Conservation (phyloP, 1,140 invertebrate species). For the Neodiprion lecontei region DNA sequence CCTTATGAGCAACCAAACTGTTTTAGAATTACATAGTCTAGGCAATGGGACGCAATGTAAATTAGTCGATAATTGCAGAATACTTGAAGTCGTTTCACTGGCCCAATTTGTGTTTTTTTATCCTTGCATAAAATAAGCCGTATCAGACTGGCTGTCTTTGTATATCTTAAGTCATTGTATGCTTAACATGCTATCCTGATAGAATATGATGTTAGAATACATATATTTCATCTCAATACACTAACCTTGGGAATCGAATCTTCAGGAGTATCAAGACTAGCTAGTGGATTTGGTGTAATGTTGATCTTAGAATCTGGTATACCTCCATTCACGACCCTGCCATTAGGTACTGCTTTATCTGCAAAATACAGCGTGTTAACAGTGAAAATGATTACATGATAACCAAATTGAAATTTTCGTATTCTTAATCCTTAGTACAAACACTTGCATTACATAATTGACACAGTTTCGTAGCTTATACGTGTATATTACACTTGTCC, state of each 20-base stretch:
- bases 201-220: not conserved
- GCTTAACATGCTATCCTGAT: not conserved
- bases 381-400: constrained; percentile 62
- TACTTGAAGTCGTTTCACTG: no score
- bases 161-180: not conserved
- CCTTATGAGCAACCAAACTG: no score
- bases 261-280: constrained; percentile 67
- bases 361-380: constrained; percentile 40
- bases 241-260: constrained; percentile 64
- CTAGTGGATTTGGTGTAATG: constrained; percentile 74
- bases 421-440: constrained; percentile 29
- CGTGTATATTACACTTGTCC: no score
- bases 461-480: no score
- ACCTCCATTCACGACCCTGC: constrained; percentile 62
- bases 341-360: constrained; percentile 66
- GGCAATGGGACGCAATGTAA: no score
- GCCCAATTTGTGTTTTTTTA: no score
- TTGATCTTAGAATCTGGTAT: constrained; percentile 67
- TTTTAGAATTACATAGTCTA: no score
- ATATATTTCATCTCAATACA: constrained; percentile 32
- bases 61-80: no score
- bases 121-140: no score
- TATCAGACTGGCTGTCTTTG: no score
- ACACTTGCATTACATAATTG: not conserved
- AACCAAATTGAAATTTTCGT: constrained; percentile 50